These are phyloP conservation scores for Tragopan temminckii DNA, from an alignment of 2,797 vertebrate genomes.

Conservation along the genomic window DNA sequence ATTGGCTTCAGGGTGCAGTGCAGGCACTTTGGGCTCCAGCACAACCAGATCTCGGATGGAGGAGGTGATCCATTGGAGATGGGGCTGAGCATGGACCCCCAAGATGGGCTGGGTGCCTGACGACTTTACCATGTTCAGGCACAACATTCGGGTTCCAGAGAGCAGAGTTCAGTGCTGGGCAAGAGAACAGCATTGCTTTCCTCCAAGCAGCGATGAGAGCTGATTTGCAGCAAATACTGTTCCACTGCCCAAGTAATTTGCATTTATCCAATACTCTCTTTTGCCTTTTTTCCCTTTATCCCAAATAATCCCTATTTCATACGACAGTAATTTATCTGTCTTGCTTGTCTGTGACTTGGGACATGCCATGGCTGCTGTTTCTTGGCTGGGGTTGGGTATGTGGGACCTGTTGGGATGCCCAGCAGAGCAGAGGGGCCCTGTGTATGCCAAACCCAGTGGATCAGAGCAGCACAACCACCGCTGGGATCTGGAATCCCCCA, in stretches of 20 bases:
- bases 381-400: fast-evolving
- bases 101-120: fast-evolving
- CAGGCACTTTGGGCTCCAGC: fast-evolving
- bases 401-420: background rate
- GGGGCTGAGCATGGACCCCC: background rate
- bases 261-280: background rate
- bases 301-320: background rate
- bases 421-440: background rate
- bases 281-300: background rate
- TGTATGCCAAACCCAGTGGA: constrained; percentile 46
- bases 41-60: background rate
- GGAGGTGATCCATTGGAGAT: fast-evolving
- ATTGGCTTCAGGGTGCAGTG: background rate
- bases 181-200: background rate
- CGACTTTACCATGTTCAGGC: fast-evolving
- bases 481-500: background rate
- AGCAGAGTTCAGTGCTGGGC: background rate
- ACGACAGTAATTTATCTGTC: background rate
- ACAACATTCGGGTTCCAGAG: background rate
- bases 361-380: fast-evolving
- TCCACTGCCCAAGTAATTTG: background rate
- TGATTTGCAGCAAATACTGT: background rate
- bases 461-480: background rate
- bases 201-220: background rate
- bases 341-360: background rate